Evolutionary conservation across 2,797 vertebrate genomes (phyloP).

Genomic region (Gambelia wislizenii): DNA sequence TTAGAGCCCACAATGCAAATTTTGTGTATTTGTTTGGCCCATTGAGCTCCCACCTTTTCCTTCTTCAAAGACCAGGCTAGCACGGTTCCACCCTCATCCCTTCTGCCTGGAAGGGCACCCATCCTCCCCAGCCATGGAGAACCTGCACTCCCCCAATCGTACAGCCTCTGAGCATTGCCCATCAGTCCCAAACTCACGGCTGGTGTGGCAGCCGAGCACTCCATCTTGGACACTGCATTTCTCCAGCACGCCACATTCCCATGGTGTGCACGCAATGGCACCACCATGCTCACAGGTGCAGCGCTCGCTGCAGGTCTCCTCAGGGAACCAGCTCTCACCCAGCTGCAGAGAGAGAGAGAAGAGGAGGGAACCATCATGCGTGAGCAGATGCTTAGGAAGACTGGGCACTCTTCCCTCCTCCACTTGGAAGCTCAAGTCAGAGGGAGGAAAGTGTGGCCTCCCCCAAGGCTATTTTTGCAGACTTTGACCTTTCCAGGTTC

Average conservation of each 20-base stretch:
- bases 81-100: background rate
- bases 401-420: background rate
- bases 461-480: too few species aligned
- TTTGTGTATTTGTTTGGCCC: background rate
- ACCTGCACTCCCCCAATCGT: background rate
- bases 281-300: conserved; percentile 81
- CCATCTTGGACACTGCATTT: conserved; percentile 86
- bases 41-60: too few species aligned
- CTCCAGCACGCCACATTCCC: conserved; percentile 87
- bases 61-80: background rate
- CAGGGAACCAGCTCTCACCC: conserved; percentile 87
- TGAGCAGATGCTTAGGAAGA: rapidly evolving
- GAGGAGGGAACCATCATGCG: background rate
- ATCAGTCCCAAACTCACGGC: conserved; percentile 71
- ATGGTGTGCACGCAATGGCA: conserved; percentile 80
- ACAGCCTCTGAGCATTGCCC: background rate
- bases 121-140: too few species aligned
- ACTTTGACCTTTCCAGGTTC: too few species aligned
- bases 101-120: background rate
- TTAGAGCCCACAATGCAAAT: background rate
- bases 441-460: too few species aligned
- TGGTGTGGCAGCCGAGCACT: conserved; percentile 86
- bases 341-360: conserved; percentile 71
- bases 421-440: background rate
- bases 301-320: conserved; percentile 81